phyloP scores from a whole-genome alignment of 2,888 invertebrate genomes.

The Apamea crenata region DNA sequence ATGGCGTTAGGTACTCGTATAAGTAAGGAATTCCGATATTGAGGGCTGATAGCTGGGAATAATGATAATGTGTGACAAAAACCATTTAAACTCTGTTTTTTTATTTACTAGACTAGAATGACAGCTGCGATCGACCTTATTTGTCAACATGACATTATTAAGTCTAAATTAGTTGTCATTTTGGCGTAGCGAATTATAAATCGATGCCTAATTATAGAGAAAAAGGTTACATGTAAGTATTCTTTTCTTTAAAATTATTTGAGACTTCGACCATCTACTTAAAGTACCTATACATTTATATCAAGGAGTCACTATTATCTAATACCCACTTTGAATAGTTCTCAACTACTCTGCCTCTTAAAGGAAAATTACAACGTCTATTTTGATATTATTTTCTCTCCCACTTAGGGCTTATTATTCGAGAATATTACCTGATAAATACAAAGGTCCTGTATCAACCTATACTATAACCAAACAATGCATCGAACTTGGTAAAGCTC shows the following conservation, averaged over 20 bases:
- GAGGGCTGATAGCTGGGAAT: not conserved
- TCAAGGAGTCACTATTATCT: not conserved
- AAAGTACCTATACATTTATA: not conserved
- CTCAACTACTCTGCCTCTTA: not conserved
- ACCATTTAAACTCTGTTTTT: too few species aligned
- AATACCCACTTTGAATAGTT: not conserved
- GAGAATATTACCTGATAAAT: not conserved
- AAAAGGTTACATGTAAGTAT: not conserved
- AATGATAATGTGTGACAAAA: not conserved
- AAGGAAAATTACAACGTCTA: not conserved
- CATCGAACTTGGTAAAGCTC: conserved; percentile 7
- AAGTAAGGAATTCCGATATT: not conserved
- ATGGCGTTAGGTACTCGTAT: too few species aligned
- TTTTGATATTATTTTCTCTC: not conserved
- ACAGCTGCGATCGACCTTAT: too few species aligned
- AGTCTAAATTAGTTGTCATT: too few species aligned
- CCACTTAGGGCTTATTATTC: not conserved
- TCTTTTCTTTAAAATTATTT: not conserved
- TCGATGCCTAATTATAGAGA: too few species aligned
- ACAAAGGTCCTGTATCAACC: not conserved
- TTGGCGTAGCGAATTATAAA: too few species aligned
- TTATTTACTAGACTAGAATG: too few species aligned
- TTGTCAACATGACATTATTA: too few species aligned
- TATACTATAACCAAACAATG: not conserved
- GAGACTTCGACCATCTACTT: not conserved